Evolutionary conservation across 2,797 vertebrate species (phyloP).

Genomic region (Balearica regulorum): DNA sequence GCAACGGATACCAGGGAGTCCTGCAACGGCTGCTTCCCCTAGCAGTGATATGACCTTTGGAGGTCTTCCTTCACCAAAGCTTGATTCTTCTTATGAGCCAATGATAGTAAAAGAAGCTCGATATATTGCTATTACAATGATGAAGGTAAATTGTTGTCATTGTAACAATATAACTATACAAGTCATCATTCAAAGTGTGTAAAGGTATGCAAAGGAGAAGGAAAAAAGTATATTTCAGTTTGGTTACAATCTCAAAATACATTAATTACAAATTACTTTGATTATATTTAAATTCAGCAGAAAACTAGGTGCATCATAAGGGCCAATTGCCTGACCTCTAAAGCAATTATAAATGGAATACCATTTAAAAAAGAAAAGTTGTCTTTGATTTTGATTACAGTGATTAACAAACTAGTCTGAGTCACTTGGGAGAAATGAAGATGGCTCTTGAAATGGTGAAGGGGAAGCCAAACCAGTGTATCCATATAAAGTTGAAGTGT

Average conservation of each 20-base stretch:
- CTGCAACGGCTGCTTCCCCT: conserved; percentile 74
- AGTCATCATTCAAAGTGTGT: background rate
- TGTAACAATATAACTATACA: background rate
- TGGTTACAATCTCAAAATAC: background rate
- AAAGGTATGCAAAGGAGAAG: background rate
- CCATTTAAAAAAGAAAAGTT: background rate
- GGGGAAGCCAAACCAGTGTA: background rate
- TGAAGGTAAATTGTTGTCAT: conserved; percentile 87
- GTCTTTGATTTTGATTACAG: background rate
- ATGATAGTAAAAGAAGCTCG: conserved; percentile 99
- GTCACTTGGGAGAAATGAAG: background rate
- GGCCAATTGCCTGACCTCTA: background rate
- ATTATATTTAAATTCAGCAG: background rate
- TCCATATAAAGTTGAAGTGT: background rate
- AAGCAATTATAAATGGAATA: background rate
- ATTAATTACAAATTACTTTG: background rate
- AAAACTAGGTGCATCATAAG: background rate
- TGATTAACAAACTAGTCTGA: background rate
- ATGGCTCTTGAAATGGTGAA: background rate
- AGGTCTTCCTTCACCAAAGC: conserved; percentile 91
- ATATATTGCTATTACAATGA: conserved; percentile 99
- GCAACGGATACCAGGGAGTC: conserved; percentile 88
- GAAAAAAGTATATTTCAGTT: background rate
- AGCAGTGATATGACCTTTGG: conserved; percentile 91
- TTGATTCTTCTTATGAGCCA: conserved; percentile 96